Evolutionary conservation across 23 tunicate species (phyloP).

Genomic region (Ascidia mentula): DNA sequence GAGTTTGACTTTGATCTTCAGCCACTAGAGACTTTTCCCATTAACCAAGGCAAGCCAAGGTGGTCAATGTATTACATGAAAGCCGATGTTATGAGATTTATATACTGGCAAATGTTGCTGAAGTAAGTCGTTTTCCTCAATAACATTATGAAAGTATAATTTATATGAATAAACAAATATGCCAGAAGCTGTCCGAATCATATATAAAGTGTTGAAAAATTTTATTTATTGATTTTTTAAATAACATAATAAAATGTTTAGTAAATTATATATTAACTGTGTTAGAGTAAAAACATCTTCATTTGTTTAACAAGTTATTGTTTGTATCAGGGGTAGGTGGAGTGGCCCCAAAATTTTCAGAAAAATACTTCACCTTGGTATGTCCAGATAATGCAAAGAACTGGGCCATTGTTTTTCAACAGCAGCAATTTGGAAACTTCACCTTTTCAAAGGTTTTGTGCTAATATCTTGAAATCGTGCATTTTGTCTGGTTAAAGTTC

Average conservation of each 20-base stretch:
- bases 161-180: too few relatives aligned
- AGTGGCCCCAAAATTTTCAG: conserved; percentile 73
- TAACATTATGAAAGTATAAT: too few relatives aligned
- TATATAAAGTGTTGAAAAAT: too few relatives aligned
- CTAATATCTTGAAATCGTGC: too few relatives aligned
- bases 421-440: too few relatives aligned
- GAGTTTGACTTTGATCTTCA: conserved; percentile 94
- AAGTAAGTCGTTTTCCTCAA: conserved; percentile 49
- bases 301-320: background rate
- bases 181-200: too few relatives aligned
- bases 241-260: too few relatives aligned
- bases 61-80: conserved; percentile 91
- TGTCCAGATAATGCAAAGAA: conserved; percentile 53
- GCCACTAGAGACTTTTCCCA: conserved; percentile 89
- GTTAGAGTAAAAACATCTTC: background rate
- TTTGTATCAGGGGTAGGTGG: conserved; percentile 69
- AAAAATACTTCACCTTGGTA: conserved; percentile 83
- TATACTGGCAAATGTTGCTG: conserved; percentile 89
- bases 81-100: conserved; percentile 65
- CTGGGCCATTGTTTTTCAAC: too few relatives aligned
- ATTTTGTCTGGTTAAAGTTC: too few relatives aligned
- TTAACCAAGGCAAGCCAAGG: conserved; percentile 90
- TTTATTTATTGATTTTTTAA: too few relatives aligned
- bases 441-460: too few relatives aligned
- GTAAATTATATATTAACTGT: too few relatives aligned